Conservation (phyloP, 2,888 invertebrate species). For the Lepas anatifera region DNA sequence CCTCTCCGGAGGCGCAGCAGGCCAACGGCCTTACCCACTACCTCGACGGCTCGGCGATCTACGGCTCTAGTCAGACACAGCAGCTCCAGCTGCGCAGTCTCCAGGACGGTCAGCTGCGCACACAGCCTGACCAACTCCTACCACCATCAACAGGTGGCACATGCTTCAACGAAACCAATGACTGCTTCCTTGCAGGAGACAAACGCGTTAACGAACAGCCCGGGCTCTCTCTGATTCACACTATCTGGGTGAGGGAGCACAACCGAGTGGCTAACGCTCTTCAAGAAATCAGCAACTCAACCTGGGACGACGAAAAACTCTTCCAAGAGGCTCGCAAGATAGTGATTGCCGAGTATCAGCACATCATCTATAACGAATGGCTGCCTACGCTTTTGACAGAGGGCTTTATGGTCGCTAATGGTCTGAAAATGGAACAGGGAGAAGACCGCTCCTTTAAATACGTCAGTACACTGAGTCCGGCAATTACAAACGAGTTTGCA, state of each 20-base stretch:
- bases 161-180: not conserved
- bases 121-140: not conserved
- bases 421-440: not conserved
- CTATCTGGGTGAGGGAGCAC: conserved; percentile 44
- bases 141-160: not conserved
- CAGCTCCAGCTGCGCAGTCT: conserved; percentile 45
- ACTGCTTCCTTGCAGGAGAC: not conserved
- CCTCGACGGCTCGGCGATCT: conserved; percentile 58
- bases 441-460: conserved; percentile 23
- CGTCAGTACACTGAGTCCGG: conserved; percentile 8
- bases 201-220: conserved; percentile 33
- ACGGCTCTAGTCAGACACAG: conserved; percentile 52
- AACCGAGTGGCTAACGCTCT: conserved; percentile 38
- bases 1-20: conserved; percentile 31
- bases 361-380: conserved; percentile 68
- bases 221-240: conserved; percentile 57
- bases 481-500: conserved; percentile 20
- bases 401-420: not conserved
- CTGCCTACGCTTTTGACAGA: conserved; percentile 52
- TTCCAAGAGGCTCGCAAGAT: conserved; percentile 42
- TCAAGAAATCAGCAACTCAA: conserved; percentile 34
- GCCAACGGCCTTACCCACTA: conserved; percentile 64
- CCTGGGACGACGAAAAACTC: conserved; percentile 40
- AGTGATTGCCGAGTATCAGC: conserved; percentile 47
- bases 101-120: conserved; percentile 45